A percentile compares a stretch with the other conserved stretches of the same genome.
These are phyloP conservation scores for Monoplex corrugatus DNA, from an alignment of 2,888 invertebrate genomes.

Conservation along the genomic window DNA sequence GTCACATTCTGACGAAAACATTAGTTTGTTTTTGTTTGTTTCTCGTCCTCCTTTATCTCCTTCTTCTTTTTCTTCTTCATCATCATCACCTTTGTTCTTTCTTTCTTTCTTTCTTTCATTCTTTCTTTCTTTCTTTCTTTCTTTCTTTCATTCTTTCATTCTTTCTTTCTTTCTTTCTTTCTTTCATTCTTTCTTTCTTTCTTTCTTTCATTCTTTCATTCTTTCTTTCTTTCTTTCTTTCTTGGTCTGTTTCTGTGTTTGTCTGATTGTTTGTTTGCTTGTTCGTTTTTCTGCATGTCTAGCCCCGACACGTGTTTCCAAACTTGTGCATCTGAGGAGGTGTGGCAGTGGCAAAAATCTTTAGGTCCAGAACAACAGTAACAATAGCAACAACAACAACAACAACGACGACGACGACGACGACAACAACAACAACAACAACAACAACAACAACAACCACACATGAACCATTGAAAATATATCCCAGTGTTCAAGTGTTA, in stretches of 20 bases:
- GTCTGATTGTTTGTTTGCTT: not conserved
- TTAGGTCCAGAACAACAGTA: no score
- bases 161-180: no score
- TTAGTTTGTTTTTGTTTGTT: no score
- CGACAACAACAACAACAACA: no score
- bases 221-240: not conserved
- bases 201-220: not conserved
- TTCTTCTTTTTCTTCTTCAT: no score
- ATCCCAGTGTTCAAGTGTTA: no score
- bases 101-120: not conserved
- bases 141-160: not conserved
- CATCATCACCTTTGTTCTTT: not conserved
- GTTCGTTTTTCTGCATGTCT: not conserved
- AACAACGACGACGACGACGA: no score
- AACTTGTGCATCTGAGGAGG: not conserved
- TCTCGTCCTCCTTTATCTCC: no score
- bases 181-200: not conserved
- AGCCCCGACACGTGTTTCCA: not conserved
- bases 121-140: not conserved
- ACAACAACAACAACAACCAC: no score
- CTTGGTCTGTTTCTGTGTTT: not conserved
- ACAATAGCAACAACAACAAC: no score
- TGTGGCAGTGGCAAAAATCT: not conserved
- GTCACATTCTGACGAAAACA: no score
- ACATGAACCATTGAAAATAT: no score